Evolutionary conservation across 2,888 invertebrate genomes (phyloP), one percentile per base, ranked within the genome.

Genomic region (Galerucella nymphaeae): DNA sequence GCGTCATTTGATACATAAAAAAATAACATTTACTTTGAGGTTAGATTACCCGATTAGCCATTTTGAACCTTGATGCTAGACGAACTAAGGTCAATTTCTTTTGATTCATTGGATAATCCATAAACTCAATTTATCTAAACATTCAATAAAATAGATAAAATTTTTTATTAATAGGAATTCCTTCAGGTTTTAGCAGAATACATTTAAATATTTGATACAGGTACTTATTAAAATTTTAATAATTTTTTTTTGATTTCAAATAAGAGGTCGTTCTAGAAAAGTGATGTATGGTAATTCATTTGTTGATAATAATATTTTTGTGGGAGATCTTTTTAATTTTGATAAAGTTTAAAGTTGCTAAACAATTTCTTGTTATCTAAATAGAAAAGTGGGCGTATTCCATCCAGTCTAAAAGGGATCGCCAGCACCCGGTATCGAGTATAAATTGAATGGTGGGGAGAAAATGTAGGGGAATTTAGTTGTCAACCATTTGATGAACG

Each of bases 1-100:
- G 86, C 86, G 86, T 86, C 87, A 86, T 86, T 86, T 86, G 86
- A 86, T 86, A 86, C 85, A 85, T 84, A 86, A 85, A 86, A 85
- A 86, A 86, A 85, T 84, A 84, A 85, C 84, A 84, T 82, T 83
- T 81, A 81, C 82, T 83, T 84, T 85, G 84, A 85, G 84, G 84
- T 84, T 84, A 84, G 80, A 77, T 67, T 73, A 76, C 68, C 76
- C 71, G 72, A 71, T 58, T 64, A 53, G 71, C 82, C 80, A 84
- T 76, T 81, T 69, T 83, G 75, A 79, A 73, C 84, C 80, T 81
- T 85, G 82, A 53, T 20, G 6, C 20, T 66, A 71, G 78, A 80
- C 75, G 77, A 75, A 70, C 72, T 38, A 59, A 16, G 14, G 23
- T 14, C n/a, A 38, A 13, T 30, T 10, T 59, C 14, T 30, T 59